Conservation (phyloP, 2,113 vertebrate species). For the Prunella himalayana region DNA sequence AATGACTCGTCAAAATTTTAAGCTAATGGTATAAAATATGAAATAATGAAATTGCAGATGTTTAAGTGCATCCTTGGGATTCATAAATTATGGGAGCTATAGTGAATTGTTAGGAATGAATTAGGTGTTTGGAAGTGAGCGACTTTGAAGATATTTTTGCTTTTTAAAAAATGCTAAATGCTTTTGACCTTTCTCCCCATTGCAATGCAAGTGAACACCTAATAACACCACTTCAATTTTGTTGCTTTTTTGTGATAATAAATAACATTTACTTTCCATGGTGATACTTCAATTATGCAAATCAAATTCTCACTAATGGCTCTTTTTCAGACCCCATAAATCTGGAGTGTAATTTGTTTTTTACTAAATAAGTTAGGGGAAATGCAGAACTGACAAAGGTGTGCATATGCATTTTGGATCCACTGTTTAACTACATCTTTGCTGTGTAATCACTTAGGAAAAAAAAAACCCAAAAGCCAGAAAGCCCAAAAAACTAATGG, state of each 20-base stretch:
- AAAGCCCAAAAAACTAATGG: neutral
- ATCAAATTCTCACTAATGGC: conserved; percentile 6
- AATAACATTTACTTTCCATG: neutral
- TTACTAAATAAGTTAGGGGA: neutral
- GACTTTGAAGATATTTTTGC: neutral
- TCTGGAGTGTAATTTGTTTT: neutral
- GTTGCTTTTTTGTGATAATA: neutral
- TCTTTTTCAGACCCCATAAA: neutral
- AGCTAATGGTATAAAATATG: neutral
- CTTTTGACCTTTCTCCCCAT: neutral
- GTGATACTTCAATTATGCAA: conserved; percentile 9
- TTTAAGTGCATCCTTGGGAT: neutral
- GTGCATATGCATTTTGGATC: neutral
- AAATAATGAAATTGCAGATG: neutral
- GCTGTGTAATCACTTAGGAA: neutral
- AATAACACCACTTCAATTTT: neutral
- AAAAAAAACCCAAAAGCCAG: neutral
- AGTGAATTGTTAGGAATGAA: neutral
- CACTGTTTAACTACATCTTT: neutral
- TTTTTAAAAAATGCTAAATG: neutral
- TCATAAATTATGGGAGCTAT: neutral
- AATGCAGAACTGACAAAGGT: neutral
- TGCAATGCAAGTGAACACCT: neutral
- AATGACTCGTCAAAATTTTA: neutral
- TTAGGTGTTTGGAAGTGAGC: neutral